Evolutionary conservation across 2,797 vertebrate genomes (phyloP), one percentile per base, ranked within the genome.

Genomic region (Sebastolobus altivelis): DNA sequence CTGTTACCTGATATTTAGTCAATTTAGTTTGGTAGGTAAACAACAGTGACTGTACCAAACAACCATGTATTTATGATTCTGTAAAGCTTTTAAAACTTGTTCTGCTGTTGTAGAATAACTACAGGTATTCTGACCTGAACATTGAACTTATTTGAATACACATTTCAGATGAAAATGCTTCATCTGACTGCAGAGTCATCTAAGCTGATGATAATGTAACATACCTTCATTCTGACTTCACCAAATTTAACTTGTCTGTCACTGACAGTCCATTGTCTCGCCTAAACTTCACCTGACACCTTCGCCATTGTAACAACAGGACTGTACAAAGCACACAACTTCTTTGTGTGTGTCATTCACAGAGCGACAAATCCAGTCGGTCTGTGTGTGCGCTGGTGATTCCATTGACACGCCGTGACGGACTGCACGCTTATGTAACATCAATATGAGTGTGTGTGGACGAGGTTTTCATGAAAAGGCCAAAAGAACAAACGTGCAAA

Each of bases 341-440:
- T 49, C 8, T 33, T 11, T 67, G 18, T 33, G 27, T 1, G 72
- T 65, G 67, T 82, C 66, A 88, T 82, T 88, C 77, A 84, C 40
- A 83, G 68, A 83, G 75, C 14, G 2, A 87, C 78, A 90, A 87
- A 90, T 91, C 74, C 86, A 66, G 76, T 77, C 52, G 3, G 40
- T 81, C 82, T 67, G 76, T 88, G 83, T 67, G 76, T 88, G 83
- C 75, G 82, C 82, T 82, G 83, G 83, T 83, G 85, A 85, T 63
- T 89, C 73, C 61, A 91, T 77, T 86, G 84, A 88, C 89, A 91
- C 12, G 27, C 69, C 79, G 85, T 79, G 73, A 87, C 84, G 75
- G 80, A 76, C 75, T 65, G 83, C 65, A 35, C 2, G 3, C 83
- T 94, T 94, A 94, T 84, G 75, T 91, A 93, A 94, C 73, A 46